Conservation (phyloP, 2,888 invertebrate genomes). For the Sclerodermus sp. region DNA sequence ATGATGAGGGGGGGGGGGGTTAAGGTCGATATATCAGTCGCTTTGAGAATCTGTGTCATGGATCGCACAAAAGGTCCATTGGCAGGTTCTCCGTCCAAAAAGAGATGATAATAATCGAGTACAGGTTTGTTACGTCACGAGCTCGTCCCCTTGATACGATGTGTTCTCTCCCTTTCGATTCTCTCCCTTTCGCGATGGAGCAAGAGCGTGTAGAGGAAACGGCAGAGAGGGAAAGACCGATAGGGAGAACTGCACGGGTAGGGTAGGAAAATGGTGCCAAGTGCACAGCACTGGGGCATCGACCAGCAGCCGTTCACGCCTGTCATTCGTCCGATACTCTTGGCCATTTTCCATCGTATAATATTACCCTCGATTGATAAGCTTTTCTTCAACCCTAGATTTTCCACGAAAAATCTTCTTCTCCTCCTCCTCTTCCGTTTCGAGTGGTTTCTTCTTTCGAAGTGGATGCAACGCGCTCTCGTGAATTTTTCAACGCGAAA, state of each 20-base stretch:
- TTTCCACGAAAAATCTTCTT: too few relatives aligned
- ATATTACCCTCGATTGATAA: conserved; percentile 1
- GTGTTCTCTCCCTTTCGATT: conserved; percentile 6
- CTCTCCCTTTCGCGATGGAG: not conserved
- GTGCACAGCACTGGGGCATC: conserved; percentile 48
- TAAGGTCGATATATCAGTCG: too few relatives aligned
- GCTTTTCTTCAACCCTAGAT: too few relatives aligned
- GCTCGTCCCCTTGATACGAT: conserved; percentile 27
- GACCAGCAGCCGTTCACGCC: conserved; percentile 34
- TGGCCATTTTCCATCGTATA: conserved; percentile 23
- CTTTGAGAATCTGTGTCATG: too few relatives aligned
- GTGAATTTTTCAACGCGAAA: too few relatives aligned
- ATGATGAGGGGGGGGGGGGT: too few relatives aligned
- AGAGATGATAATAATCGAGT: conserved; percentile 10
- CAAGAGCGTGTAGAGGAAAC: conserved; percentile 6
- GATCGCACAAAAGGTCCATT: too few relatives aligned
- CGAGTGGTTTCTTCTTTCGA: too few relatives aligned
- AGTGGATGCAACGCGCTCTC: too few relatives aligned
- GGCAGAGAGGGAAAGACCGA: not conserved
- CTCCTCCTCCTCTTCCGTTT: too few relatives aligned
- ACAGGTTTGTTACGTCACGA: conserved; percentile 15
- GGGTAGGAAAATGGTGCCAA: conserved; percentile 47
- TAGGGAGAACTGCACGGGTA: conserved; percentile 18
- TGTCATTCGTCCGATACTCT: conserved; percentile 29
- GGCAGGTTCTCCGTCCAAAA: too few relatives aligned